phyloP scores from a whole-genome alignment of 2,113 vertebrate species.

The Cebus imitator region DNA sequence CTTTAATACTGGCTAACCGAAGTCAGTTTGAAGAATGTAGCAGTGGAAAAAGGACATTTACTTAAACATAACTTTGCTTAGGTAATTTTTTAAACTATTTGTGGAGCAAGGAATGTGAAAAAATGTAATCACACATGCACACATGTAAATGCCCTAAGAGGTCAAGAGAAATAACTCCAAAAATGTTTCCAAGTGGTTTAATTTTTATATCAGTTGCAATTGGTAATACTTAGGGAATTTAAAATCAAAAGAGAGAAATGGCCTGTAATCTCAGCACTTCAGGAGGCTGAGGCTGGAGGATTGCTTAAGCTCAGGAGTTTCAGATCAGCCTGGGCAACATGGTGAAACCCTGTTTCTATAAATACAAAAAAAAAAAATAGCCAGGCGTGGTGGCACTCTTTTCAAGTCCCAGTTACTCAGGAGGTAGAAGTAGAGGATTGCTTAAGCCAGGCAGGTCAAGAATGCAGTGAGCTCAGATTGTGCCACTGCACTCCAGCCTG shows the following conservation, averaged over 20 bases:
- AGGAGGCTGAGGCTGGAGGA: no score
- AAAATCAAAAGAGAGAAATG: neutral
- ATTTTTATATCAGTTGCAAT: neutral
- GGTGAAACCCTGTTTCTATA: no score
- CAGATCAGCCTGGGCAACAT: no score
- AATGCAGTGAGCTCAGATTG: no score
- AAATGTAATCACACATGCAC: neutral
- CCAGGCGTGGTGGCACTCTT: no score
- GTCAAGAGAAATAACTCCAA: neutral
- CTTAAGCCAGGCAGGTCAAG: no score
- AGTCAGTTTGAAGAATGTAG: neutral
- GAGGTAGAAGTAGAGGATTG: no score
- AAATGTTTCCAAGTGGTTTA: neutral
- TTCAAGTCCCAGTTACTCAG: no score
- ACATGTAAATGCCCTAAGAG: neutral
- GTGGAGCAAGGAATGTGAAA: neutral
- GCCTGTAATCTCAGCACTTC: no score
- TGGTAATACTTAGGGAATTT: neutral
- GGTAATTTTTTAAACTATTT: neutral
- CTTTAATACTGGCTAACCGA: neutral
- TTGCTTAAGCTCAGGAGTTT: no score
- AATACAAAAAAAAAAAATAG: no score
- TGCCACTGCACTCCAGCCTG: no score
- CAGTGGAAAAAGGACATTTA: neutral
- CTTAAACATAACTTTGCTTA: neutral